phyloP scores from a whole-genome alignment of 2,888 invertebrate genomes.

The Nymphalis urticae region DNA sequence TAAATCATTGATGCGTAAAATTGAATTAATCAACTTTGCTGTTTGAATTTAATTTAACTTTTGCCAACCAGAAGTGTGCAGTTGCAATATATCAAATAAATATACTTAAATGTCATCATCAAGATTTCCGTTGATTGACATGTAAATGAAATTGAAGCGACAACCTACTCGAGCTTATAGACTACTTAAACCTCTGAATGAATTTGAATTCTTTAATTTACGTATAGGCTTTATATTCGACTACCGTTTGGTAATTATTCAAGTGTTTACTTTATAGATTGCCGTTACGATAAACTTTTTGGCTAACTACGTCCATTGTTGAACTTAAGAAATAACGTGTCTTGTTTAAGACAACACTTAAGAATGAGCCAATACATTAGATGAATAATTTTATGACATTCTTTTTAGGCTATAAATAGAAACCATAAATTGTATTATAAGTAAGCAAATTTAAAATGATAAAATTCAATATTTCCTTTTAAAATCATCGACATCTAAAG shows the following conservation, averaged over 20 bases:
- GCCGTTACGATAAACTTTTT: neutral
- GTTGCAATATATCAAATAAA: neutral
- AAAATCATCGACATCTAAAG: neutral
- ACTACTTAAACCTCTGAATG: slow-evolving; percentile 4
- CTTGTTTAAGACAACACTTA: neutral
- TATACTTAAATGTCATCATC: neutral
- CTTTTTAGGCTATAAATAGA: too few species aligned
- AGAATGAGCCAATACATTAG: neutral
- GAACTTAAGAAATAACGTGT: neutral
- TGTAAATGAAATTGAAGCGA: slow-evolving; percentile 26
- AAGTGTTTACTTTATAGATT: slow-evolving; percentile 14
- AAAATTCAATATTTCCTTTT: neutral
- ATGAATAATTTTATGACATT: too few species aligned
- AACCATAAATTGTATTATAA: too few species aligned
- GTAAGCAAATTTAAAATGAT: too few species aligned
- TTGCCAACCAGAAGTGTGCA: neutral
- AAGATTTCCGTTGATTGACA: neutral
- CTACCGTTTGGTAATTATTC: slow-evolving; percentile 16
- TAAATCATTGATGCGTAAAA: slow-evolving; percentile 23
- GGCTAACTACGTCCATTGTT: neutral
- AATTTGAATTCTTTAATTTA: slow-evolving; percentile 17
- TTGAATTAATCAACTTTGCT: neutral
- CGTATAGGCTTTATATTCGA: slow-evolving; percentile 8
- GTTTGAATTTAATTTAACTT: neutral
- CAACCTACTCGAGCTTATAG: neutral